Percentiles rank a stretch among this genome's conserved stretches.
Conservation (phyloP, 2,113 vertebrate genomes). For the Lichenostomus cassidix region DNA sequence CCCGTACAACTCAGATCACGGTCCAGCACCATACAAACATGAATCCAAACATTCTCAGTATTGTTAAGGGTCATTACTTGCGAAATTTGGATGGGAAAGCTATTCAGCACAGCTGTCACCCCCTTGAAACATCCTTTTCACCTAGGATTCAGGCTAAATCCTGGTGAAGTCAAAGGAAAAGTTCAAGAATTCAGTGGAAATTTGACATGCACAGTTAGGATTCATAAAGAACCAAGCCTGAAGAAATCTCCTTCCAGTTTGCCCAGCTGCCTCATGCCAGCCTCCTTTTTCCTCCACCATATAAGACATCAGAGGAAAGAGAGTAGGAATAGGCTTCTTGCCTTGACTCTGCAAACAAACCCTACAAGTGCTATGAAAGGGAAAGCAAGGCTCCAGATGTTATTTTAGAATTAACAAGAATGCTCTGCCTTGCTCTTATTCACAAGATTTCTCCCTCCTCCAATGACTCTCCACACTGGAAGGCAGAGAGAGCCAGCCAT, state of each 20-base stretch:
- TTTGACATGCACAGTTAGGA: not conserved
- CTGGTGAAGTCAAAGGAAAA: not conserved
- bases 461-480: not conserved
- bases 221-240: not conserved
- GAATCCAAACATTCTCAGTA: not conserved
- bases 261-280: not conserved
- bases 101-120: not conserved
- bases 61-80: not conserved
- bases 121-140: not conserved
- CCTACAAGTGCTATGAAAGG: rapidly evolving
- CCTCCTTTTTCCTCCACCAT: not conserved
- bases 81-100: not conserved
- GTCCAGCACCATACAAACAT: not conserved
- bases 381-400: not conserved
- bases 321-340: not conserved
- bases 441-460: not conserved
- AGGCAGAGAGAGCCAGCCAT: not conserved
- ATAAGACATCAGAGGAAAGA: rapidly evolving
- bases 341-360: not conserved
- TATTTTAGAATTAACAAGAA: not conserved
- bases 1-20: not conserved
- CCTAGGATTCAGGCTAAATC: not conserved
- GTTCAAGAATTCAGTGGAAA: not conserved
- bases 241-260: not conserved
- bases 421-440: not conserved